phyloP scores from a whole-genome alignment of 1,140 invertebrate species.

The Maconellicoccus hirsutus region DNA sequence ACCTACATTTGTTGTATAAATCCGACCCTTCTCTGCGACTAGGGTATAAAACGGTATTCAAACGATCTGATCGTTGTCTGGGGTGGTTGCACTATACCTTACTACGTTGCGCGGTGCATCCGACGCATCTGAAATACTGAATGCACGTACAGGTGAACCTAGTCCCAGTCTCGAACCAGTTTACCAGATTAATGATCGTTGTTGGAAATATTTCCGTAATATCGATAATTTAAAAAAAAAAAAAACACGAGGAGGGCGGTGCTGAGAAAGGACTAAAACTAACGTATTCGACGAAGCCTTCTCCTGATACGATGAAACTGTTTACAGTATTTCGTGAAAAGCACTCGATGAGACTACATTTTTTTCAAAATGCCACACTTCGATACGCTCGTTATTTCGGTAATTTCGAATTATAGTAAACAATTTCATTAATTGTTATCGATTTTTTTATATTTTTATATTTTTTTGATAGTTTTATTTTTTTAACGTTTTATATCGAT shows the following conservation, averaged over 20 bases:
- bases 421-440: no score
- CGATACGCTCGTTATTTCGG: neutral
- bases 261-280: neutral
- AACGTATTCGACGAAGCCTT: neutral
- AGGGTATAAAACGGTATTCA: conserved; percentile 6
- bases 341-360: neutral
- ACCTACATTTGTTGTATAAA: neutral
- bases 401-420: neutral
- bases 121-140: neutral
- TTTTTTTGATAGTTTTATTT: no score
- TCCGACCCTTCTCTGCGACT: neutral
- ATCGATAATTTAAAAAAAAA: conserved; percentile 13
- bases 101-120: neutral
- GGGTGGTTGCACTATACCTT: neutral
- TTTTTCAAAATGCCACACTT: neutral
- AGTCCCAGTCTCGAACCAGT: neutral
- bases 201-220: conserved; percentile 13
- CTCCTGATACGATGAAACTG: neutral
- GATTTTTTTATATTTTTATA: no score
- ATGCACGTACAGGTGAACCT: no score
- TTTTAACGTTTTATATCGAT: no score
- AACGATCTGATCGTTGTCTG: conserved; percentile 5
- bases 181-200: conserved; percentile 17
- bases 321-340: neutral
- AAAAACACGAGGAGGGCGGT: neutral